Percentiles rank a stretch among this genome's conserved stretches.
Conservation (phyloP, 2,888 invertebrate species). For the Megalurothrips usitatus region DNA sequence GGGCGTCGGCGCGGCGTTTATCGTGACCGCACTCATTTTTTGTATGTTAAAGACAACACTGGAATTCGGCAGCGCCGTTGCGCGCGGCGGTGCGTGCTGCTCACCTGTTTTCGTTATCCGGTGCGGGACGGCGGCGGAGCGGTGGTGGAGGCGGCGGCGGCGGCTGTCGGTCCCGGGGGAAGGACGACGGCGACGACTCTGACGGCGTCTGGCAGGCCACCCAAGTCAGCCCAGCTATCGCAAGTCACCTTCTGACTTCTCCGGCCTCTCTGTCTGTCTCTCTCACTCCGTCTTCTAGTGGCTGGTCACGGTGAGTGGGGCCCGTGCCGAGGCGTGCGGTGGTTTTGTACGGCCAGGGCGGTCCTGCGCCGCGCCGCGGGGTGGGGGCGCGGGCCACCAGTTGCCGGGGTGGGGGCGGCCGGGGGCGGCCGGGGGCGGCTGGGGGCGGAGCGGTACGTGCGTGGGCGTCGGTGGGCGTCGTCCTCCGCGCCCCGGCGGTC, state of each 20-base stretch:
- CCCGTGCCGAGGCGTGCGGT: not conserved
- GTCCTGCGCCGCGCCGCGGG: not conserved
- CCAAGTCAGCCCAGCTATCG: too few species aligned
- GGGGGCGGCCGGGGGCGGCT: not conserved
- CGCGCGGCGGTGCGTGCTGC: too few species aligned
- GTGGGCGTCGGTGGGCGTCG: too few species aligned
- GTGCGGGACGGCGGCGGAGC: not conserved
- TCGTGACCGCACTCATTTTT: too few species aligned
- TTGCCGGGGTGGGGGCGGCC: not conserved
- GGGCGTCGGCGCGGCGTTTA: too few species aligned
- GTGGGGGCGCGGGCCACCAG: not conserved
- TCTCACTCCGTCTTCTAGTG: not conserved
- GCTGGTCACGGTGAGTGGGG: conserved; percentile 3
- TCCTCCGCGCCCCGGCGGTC: too few species aligned
- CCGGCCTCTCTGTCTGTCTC: too few species aligned
- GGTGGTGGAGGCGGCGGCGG: not conserved
- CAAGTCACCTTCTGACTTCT: too few species aligned
- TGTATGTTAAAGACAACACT: too few species aligned
- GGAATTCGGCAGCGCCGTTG: too few species aligned
- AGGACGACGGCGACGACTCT: not conserved
- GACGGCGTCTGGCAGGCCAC: not conserved
- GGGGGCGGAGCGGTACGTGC: not conserved
- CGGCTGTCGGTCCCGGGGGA: not conserved
- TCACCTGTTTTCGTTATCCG: not conserved
- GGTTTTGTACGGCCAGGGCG: not conserved